phyloP scores from a whole-genome alignment of 2,888 invertebrate species.

The Lordiphosa andalusiaca region DNA sequence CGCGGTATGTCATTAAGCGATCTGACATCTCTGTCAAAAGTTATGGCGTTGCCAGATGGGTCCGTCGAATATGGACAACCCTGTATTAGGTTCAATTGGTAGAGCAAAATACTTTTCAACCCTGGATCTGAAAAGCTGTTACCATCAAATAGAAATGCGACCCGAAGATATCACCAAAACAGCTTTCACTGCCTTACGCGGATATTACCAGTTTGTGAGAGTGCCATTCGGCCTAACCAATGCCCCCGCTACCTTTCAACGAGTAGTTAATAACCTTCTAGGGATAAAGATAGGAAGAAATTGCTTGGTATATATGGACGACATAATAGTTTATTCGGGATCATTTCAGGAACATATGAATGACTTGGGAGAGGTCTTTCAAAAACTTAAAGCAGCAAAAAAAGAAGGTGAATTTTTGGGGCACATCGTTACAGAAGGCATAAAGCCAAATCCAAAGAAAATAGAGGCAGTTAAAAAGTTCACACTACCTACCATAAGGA shows the following conservation, averaged over 20 bases:
- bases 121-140: constrained; percentile 10
- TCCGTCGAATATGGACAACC: no score
- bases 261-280: constrained; percentile 1
- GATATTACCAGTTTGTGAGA: neutral
- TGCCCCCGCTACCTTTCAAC: constrained; percentile 7
- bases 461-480: neutral
- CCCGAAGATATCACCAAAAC: neutral
- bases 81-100: neutral
- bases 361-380: neutral
- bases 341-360: constrained; percentile 10
- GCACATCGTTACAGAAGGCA: constrained; percentile 10
- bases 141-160: constrained; percentile 10
- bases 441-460: constrained; percentile 9
- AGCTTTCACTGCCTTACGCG: no score
- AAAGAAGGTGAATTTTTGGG: constrained; percentile 11
- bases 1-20: no score
- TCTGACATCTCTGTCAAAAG: no score
- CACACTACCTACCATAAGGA: constrained; percentile 4
- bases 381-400: constrained; percentile 1
- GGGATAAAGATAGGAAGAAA: neutral
- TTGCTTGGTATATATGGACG: constrained; percentile 5
- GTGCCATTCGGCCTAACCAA: constrained; percentile 13
- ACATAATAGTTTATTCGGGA: constrained; percentile 2
- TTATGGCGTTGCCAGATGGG: no score
- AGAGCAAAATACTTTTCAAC: constrained; percentile 9